These are phyloP conservation scores for Camponotus pennsylvanicus DNA, from an alignment of 1,140 invertebrate species.

Conservation along the genomic window DNA sequence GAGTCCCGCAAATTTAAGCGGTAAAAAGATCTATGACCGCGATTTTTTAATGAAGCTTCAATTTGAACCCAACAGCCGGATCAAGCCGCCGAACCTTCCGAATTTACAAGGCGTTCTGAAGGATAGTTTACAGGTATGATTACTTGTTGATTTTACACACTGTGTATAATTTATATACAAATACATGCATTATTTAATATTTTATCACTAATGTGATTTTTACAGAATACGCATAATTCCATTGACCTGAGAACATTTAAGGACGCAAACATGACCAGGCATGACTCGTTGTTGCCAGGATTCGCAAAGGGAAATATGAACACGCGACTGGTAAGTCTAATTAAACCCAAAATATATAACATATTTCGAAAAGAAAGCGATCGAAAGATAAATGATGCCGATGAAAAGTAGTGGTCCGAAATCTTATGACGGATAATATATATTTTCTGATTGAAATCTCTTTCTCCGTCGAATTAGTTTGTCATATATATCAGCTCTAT, in stretches of 20 bases:
- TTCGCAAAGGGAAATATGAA: constrained; percentile 75
- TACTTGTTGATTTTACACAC: constrained; percentile 4
- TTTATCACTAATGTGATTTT: not conserved
- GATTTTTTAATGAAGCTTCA: constrained; percentile 92
- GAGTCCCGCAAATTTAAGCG: constrained; percentile 93
- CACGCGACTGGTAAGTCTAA: constrained; percentile 76
- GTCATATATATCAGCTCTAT: constrained; percentile 31
- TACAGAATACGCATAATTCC: constrained; percentile 37
- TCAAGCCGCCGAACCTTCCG: constrained; percentile 90
- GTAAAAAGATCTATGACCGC: constrained; percentile 93
- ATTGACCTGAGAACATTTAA: constrained; percentile 75
- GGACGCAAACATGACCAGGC: constrained; percentile 72
- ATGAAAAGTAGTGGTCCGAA: constrained; percentile 85
- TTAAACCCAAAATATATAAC: not conserved
- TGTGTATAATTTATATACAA: not conserved
- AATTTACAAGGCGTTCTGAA: constrained; percentile 88
- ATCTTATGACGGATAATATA: constrained; percentile 72
- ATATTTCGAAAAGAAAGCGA: not conserved
- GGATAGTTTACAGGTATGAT: constrained; percentile 83
- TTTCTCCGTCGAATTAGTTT: constrained; percentile 26
- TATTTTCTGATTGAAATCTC: constrained; percentile 57
- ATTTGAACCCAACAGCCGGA: constrained; percentile 90
- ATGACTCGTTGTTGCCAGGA: constrained; percentile 77
- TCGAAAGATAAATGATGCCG: constrained; percentile 69
- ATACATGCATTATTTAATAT: not conserved